Evolutionary conservation across 2,888 invertebrate genomes (phyloP).

Genomic region (Drosophila flavopinicola): DNA sequence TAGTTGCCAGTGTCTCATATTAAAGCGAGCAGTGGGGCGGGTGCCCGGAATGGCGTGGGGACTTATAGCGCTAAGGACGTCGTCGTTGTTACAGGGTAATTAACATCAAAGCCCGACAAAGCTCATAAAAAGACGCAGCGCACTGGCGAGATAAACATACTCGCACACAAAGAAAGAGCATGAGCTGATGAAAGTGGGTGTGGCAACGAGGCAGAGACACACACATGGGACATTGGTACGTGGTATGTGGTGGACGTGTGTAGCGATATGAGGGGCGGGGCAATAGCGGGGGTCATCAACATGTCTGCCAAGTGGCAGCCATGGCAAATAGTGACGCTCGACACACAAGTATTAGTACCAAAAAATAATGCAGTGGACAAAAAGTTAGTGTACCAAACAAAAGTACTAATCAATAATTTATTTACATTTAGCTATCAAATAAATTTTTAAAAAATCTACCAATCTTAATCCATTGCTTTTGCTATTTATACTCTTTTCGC

Average conservation of each 20-base stretch:
- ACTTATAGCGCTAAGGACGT: conserved; percentile 45
- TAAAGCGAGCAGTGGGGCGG: too few species aligned
- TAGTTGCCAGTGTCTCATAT: conserved; percentile 10
- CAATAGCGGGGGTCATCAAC: conserved; percentile 61
- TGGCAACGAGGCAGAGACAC: background rate
- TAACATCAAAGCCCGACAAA: conserved; percentile 82
- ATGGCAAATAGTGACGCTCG: too few species aligned
- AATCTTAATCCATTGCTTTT: too few species aligned
- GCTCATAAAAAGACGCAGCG: conserved; percentile 77
- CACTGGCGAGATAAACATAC: conserved; percentile 67
- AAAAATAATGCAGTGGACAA: too few species aligned
- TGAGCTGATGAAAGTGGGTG: background rate
- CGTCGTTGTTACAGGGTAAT: conserved; percentile 82
- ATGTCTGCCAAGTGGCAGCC: conserved; percentile 58
- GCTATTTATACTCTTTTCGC: too few species aligned
- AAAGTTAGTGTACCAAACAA: too few species aligned
- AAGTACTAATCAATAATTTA: too few species aligned
- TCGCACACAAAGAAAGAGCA: conserved; percentile 17
- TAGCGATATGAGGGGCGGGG: background rate
- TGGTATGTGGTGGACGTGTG: conserved; percentile 42
- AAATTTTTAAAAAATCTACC: too few species aligned
- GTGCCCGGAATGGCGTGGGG: too few species aligned
- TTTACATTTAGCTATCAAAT: too few species aligned
- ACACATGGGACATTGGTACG: conserved; percentile 42
- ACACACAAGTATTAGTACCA: background rate